These are phyloP conservation scores for Oreotragus oreotragus DNA, from an alignment of 2,113 vertebrate genomes.

Conservation along the genomic window DNA sequence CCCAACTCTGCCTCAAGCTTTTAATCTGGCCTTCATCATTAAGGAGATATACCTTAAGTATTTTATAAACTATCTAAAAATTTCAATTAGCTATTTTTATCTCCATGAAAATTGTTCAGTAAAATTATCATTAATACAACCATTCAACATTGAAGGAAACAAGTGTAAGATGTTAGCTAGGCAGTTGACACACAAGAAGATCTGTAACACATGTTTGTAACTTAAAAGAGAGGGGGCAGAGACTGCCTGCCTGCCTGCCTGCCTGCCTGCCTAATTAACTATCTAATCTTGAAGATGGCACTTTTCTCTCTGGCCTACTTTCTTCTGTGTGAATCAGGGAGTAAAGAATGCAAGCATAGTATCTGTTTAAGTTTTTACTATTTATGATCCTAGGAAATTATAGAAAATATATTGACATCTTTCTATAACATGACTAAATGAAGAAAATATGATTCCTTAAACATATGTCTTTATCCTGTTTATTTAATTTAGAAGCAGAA, in stretches of 20 bases:
- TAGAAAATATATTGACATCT: not conserved
- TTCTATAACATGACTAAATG: not conserved
- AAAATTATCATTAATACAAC: not conserved
- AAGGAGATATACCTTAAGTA: not conserved
- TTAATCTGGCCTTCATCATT: not conserved
- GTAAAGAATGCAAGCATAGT: not conserved
- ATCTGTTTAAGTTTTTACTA: not conserved
- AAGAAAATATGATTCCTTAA: not conserved
- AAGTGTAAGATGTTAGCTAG: not conserved
- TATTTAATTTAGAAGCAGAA: not conserved
- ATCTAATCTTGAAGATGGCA: not conserved
- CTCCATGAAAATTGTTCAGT: not conserved
- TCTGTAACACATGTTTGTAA: not conserved
- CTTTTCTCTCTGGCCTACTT: not conserved
- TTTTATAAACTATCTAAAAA: slow-evolving; percentile 26
- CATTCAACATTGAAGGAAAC: not conserved
- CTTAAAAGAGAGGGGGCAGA: not conserved
- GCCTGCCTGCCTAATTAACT: not conserved
- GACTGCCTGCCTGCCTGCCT: not conserved
- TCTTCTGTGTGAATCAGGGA: not conserved
- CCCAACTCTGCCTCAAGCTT: not conserved
- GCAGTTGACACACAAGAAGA: not conserved
- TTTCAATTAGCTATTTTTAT: slow-evolving; percentile 19
- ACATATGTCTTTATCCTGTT: not conserved
- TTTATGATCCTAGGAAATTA: not conserved